These are phyloP conservation scores for Notothenia coriiceps DNA, from an alignment of 2,113 vertebrate genomes.

Conservation along the genomic window DNA sequence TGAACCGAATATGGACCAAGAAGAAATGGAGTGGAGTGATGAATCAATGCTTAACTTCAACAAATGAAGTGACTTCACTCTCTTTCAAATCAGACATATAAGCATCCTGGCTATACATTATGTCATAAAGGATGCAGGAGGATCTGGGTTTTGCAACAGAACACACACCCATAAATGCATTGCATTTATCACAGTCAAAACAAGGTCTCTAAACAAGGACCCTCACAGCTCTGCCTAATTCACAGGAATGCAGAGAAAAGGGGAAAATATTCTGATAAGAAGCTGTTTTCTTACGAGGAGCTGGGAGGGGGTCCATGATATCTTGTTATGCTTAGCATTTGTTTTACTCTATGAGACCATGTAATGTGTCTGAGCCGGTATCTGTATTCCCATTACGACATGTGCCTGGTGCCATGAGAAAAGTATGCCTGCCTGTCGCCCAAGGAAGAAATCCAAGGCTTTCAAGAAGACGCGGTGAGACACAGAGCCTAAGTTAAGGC, in stretches of 20 bases:
- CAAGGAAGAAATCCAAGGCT: slow-evolving; percentile 31
- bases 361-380: slow-evolving; percentile 69
- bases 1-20: not conserved
- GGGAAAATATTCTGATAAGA: slow-evolving; percentile 76
- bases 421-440: slow-evolving; percentile 49
- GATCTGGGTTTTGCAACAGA: slow-evolving; percentile 56
- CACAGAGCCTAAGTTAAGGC: slow-evolving; percentile 26
- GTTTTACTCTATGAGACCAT: slow-evolving; percentile 74
- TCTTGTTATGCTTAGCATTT: slow-evolving; percentile 75
- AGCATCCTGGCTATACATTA: slow-evolving; percentile 14
- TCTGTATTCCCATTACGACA: slow-evolving; percentile 80
- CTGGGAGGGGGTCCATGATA: slow-evolving; percentile 47
- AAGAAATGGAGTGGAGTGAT: not conserved
- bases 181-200: slow-evolving; percentile 78
- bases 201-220: slow-evolving; percentile 66
- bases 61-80: slow-evolving; percentile 15
- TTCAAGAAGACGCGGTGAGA: slow-evolving; percentile 31
- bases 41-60: not conserved
- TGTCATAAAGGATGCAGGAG: slow-evolving; percentile 42
- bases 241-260: slow-evolving; percentile 65
- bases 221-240: slow-evolving; percentile 45
- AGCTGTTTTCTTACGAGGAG: slow-evolving; percentile 73
- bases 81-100: slow-evolving; percentile 12
- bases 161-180: not conserved
- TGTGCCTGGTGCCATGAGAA: slow-evolving; percentile 70